A percentile compares a stretch with the other conserved stretches of the same genome.
phyloP scores from a whole-genome alignment of 2,888 invertebrate genomes.

The Trachelus troglodyta region DNA sequence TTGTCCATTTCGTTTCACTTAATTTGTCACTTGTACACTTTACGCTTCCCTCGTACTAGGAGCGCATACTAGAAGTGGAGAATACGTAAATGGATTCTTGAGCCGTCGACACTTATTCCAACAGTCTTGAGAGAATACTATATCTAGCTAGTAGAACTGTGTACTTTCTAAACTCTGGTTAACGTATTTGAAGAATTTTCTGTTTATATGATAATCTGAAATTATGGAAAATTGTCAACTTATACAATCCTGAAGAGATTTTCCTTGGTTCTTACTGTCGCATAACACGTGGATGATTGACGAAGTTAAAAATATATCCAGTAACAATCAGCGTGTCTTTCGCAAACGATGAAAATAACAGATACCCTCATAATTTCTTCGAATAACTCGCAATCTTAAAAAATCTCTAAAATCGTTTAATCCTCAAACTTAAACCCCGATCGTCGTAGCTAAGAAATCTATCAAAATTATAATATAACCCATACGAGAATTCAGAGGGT shows the following conservation, averaged over 20 bases:
- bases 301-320: not conserved
- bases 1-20: conserved; percentile 6
- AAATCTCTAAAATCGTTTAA: not conserved
- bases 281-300: not conserved
- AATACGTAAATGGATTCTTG: not conserved
- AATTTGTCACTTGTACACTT: conserved; percentile 19
- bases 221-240: not conserved
- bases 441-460: not conserved
- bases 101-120: not conserved
- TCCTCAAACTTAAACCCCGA: not conserved
- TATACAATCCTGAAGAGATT: not conserved
- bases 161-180: not conserved
- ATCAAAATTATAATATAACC: conserved; percentile 29
- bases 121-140: not conserved
- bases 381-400: not conserved
- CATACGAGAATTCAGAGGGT: conserved; percentile 56
- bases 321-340: not conserved
- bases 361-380: not conserved
- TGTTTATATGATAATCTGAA: not conserved
- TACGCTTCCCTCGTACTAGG: not conserved
- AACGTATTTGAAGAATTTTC: not conserved
- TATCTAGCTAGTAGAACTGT: not conserved
- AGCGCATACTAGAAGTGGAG: conserved; percentile 1
- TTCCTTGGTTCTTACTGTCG: not conserved
- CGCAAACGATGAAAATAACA: not conserved